Evolutionary conservation across 2,888 invertebrate genomes (phyloP), one percentile per base, ranked within the genome.

Genomic region (Neria commutata): DNA sequence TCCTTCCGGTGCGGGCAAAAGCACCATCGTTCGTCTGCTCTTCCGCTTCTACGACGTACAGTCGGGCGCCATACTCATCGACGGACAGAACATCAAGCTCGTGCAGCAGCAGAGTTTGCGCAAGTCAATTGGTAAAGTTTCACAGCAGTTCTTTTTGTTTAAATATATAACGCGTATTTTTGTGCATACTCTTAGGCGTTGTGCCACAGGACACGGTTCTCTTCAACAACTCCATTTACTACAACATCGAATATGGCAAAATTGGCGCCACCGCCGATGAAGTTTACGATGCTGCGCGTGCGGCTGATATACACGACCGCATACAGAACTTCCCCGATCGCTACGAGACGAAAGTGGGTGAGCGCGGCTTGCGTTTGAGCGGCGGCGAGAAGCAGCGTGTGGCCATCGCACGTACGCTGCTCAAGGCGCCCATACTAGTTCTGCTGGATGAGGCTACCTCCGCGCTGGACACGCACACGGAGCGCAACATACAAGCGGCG

Each of bases 371-470:
- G 58, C 89, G 96, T 64, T 84, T 98, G 61, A 97, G 97, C 77
- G 98, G 98, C 1, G 98, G 98, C 1, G 98, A 98, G 79, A 98
- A 99, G 75, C 98, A 99, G 80, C 86, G 98, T 66, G 94, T 98
- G 58, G 98, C 98, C 0, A 98, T 98, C 65, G 98, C 98, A 0
- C 84, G 98, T 63, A 98, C 98, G 0, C 85, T 99, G 23, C 85
- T 99, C 23, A 98, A 98, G 80, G 87, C 93, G 2, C 98, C 98
- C 0, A 86, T 88, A 34, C 90, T 98, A 61, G 92, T 98, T 10
- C 83, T 98, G 3, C 83, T 98, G 8, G 98, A 98, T 79, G 98
- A 98, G 83, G 98, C 95, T 1, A 95, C 95, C 0, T 96, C 95
- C 54, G 96, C 98, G 0, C 84, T 98, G 33, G 98, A 98, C 77